phyloP scores from a whole-genome alignment of 1,140 invertebrate genomes.

The Ptiloglossa arizonensis region DNA sequence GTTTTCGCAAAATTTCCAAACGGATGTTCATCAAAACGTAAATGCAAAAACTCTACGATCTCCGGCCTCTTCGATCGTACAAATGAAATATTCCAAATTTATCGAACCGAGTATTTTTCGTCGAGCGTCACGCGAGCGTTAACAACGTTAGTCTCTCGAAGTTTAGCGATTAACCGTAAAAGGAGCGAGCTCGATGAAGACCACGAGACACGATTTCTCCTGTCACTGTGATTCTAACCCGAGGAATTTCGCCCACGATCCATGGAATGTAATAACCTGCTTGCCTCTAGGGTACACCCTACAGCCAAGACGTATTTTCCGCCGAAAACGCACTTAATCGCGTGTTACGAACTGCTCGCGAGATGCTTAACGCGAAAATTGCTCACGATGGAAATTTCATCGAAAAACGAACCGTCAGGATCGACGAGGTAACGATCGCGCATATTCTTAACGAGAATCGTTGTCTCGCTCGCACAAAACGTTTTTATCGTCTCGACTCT shows the following conservation, averaged over 20 bases:
- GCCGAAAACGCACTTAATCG: constrained; percentile 10
- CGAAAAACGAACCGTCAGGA: background rate
- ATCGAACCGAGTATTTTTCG: too few relatives aligned
- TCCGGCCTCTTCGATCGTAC: too few relatives aligned
- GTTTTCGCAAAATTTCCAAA: too few relatives aligned
- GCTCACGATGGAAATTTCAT: background rate
- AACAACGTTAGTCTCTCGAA: background rate
- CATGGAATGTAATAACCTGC: constrained; percentile 14
- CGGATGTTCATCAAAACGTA: too few relatives aligned
- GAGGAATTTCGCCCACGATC: constrained; percentile 7
- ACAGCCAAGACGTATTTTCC: constrained; percentile 6
- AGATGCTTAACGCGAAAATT: constrained; percentile 25
- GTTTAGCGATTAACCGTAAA: background rate
- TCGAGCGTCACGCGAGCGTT: too few relatives aligned
- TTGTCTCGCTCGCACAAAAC: too few relatives aligned
- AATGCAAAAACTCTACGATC: too few relatives aligned
- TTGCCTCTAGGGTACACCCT: background rate
- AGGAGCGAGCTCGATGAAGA: background rate
- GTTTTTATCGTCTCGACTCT: background rate
- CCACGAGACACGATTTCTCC: background rate
- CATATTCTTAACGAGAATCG: background rate
- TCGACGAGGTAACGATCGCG: too few relatives aligned
- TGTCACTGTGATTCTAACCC: constrained; percentile 3
- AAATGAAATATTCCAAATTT: too few relatives aligned
- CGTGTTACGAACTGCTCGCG: constrained; percentile 14